Conservation (phyloP, 2,797 vertebrate species). For the Coregonus suidteri region DNA sequence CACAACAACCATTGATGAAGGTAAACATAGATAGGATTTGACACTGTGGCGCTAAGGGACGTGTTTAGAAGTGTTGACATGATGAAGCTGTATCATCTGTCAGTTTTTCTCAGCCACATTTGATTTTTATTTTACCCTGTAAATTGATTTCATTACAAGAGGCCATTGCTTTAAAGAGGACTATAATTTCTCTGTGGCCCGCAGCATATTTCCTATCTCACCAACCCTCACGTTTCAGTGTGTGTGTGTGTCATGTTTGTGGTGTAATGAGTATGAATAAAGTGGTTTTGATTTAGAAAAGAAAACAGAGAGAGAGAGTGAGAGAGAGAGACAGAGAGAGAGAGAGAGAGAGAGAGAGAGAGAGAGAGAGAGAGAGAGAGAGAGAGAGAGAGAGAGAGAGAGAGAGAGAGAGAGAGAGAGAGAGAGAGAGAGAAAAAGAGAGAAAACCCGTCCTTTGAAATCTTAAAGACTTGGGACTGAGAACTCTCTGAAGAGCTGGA, state of each 20-base stretch:
- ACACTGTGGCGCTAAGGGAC: slow-evolving; percentile 13
- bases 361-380: neutral
- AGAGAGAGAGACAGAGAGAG: slow-evolving; percentile 3
- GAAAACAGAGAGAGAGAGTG: slow-evolving; percentile 7
- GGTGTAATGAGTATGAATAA: slow-evolving; percentile 1
- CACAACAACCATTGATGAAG: slow-evolving; percentile 41
- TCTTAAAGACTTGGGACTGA: slow-evolving; percentile 72
- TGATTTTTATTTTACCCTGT: neutral
- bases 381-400: neutral
- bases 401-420: slow-evolving; percentile 22
- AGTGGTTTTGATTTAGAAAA: neutral
- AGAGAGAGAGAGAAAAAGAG: slow-evolving; percentile 12
- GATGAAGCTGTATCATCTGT: slow-evolving; percentile 36
- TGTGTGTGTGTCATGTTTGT: neutral
- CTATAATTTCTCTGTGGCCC: neutral
- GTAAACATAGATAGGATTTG: slow-evolving; percentile 38
- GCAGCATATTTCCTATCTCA: neutral
- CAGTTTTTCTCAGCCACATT: neutral
- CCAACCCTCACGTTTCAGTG: neutral
- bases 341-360: neutral
- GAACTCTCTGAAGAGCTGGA: slow-evolving; percentile 76
- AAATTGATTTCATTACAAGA: neutral
- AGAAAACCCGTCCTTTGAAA: slow-evolving; percentile 67
- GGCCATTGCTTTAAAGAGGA: neutral
- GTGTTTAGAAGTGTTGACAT: slow-evolving; percentile 12